Evolutionary conservation across 2,113 vertebrate genomes (phyloP), one percentile per base, ranked within the genome.

Genomic region (Laterallus jamaicensis): DNA sequence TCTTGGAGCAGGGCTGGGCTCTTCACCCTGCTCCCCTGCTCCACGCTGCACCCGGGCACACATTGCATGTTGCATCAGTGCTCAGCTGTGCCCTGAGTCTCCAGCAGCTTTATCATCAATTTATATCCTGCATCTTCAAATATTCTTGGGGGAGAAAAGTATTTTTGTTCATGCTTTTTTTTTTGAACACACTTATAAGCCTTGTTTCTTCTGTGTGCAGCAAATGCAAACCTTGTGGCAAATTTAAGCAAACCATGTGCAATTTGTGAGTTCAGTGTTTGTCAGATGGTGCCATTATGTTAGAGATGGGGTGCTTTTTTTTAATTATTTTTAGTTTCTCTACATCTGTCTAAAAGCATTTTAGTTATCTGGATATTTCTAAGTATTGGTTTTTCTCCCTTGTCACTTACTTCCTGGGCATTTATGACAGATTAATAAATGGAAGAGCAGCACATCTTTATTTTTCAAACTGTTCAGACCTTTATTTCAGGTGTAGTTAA

Each of bases 361-460:
- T 29, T 14, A 60, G 39, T 82, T 66, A 35, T 60, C 44, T 93
- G 89, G 95, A 73, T 95, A 92, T 97, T 96, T 63, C 71, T 78
- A 42, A 73, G 29, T 28, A 55, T 83, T 87, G 37, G 37, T 42
- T 96, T 69, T 88, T 96, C 78, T 97, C 20, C n/a, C 60, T 90
- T 93, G 68, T 79, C 42, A 68, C 50, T 96, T 58, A 68, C 50
- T 96, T 58, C 17, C 9, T 49, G 49, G 29, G 26, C 88, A 96
- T 95, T 98, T 97, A 95, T 96, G 95, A 86, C 93, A 76, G 64
- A 80, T 96, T 95, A 87, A 87, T 84, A 97, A 98, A 97, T 97
- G 93, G 82, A 97, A 12, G 8, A 55, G 62, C n/a, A 92, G 84
- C 24, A 8, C 93, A 90, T 96, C 37, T 91, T 52, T 83, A 31